Conservation (phyloP, 2,113 vertebrate species). For the Sphaerodactylus townsendi region DNA sequence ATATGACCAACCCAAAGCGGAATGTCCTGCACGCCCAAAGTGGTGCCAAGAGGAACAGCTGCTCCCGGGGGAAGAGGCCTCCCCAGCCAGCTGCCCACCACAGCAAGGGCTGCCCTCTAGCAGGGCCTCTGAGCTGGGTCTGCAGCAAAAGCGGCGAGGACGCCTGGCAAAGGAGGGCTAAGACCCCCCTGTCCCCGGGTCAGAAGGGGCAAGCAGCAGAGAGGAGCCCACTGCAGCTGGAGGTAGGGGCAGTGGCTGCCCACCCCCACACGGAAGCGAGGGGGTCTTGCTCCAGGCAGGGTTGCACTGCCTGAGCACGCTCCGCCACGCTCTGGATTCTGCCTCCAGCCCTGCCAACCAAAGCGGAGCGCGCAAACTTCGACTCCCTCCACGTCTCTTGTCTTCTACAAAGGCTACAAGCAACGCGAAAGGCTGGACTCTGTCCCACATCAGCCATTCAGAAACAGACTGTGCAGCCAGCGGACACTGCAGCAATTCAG, state of each 20-base stretch:
- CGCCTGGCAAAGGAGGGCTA: neutral
- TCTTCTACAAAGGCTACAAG: neutral
- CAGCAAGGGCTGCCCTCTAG: too few relatives aligned
- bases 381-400: neutral
- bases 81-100: neutral
- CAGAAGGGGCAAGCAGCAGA: too few relatives aligned
- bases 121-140: neutral
- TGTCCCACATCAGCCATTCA: neutral
- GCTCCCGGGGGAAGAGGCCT: neutral
- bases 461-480: neutral
- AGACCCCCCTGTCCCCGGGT: neutral
- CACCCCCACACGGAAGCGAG: too few relatives aligned
- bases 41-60: constrained; percentile 12
- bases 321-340: neutral
- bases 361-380: neutral
- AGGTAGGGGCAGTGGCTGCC: too few relatives aligned
- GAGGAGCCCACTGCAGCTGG: too few relatives aligned
- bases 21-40: neutral
- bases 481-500: neutral
- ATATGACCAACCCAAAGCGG: neutral
- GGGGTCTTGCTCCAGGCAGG: neutral
- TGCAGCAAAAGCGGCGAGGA: too few relatives aligned
- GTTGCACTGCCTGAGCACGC: neutral
- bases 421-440: neutral
- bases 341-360: neutral